Conservation (phyloP, 2,797 vertebrate species). For the Amblyraja radiata region DNA sequence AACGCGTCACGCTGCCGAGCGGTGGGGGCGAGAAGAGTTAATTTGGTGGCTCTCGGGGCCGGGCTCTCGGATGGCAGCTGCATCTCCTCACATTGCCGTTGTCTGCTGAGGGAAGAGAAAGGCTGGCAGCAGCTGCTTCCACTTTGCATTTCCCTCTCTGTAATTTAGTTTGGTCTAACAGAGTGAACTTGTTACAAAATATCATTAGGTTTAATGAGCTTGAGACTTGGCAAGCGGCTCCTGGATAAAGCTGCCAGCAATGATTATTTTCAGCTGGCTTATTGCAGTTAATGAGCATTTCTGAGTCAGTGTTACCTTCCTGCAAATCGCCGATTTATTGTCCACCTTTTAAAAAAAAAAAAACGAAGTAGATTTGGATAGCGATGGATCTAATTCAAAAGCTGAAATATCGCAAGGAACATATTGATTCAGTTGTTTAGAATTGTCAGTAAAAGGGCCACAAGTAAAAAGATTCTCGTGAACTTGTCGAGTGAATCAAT, state of each 20-base stretch:
- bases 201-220: constrained; percentile 52
- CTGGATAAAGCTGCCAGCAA: constrained; percentile 42
- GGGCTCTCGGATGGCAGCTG: constrained; percentile 48
- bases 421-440: background rate
- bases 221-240: constrained; percentile 48
- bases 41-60: constrained; percentile 41
- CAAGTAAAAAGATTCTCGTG: background rate
- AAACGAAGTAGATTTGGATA: background rate
- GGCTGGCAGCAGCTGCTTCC: constrained; percentile 48
- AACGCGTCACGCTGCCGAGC: constrained; percentile 37
- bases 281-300: constrained; percentile 45
- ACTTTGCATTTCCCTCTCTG: constrained; percentile 41
- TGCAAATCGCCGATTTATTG: background rate
- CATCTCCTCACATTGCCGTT: constrained; percentile 43
- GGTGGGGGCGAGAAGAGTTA: constrained; percentile 45
- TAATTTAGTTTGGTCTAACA: constrained; percentile 46
- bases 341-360: background rate
- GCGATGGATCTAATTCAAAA: background rate
- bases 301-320: constrained; percentile 36
- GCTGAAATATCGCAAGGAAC: constrained; percentile 2
- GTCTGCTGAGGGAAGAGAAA: constrained; percentile 41
- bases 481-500: background rate
- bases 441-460: background rate
- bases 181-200: constrained; percentile 48
- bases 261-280: constrained; percentile 45